A percentile compares a stretch with the other conserved stretches of the same genome.
Conservation (phyloP, 53 echinoderm and acorn worm species). For the Stichopus horrens region DNA sequence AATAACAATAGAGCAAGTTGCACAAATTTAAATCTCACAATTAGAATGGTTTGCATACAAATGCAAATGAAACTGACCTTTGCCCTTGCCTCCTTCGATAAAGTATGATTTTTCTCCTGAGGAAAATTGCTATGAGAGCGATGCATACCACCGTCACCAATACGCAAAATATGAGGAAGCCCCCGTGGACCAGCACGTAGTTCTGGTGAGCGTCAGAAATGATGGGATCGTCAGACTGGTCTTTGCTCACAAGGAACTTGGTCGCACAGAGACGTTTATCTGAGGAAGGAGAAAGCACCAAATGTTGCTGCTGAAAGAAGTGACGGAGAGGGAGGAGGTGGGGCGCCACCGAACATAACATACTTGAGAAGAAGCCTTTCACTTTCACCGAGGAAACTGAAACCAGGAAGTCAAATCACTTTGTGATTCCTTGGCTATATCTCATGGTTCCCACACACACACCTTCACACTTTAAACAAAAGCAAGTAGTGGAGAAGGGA, state of each 20-base stretch:
- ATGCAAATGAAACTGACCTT: slow-evolving; percentile 33
- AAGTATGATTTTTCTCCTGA: slow-evolving; percentile 35
- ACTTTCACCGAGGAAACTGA: too few relatives aligned
- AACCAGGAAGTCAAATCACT: too few relatives aligned
- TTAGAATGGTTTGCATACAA: too few relatives aligned
- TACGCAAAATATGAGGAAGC: background rate
- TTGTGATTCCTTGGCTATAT: too few relatives aligned
- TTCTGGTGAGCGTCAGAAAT: background rate
- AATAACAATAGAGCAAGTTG: too few relatives aligned
- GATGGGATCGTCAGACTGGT: background rate
- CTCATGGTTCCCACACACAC: too few relatives aligned
- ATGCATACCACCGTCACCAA: slow-evolving; percentile 28
- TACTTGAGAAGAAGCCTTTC: too few relatives aligned
- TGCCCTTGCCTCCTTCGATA: slow-evolving; percentile 47
- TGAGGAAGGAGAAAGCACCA: background rate
- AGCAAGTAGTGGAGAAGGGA: too few relatives aligned
- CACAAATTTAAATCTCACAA: too few relatives aligned
- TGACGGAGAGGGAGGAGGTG: background rate
- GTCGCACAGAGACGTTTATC: background rate
- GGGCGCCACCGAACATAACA: too few relatives aligned
- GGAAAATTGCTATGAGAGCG: slow-evolving; percentile 7
- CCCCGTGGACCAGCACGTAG: background rate
- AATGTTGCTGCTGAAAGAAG: background rate
- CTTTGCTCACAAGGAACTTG: background rate
- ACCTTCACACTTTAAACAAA: too few relatives aligned